These are phyloP conservation scores for Lates calcarifer DNA, from an alignment of 2,113 vertebrate genomes.

Conservation along the genomic window DNA sequence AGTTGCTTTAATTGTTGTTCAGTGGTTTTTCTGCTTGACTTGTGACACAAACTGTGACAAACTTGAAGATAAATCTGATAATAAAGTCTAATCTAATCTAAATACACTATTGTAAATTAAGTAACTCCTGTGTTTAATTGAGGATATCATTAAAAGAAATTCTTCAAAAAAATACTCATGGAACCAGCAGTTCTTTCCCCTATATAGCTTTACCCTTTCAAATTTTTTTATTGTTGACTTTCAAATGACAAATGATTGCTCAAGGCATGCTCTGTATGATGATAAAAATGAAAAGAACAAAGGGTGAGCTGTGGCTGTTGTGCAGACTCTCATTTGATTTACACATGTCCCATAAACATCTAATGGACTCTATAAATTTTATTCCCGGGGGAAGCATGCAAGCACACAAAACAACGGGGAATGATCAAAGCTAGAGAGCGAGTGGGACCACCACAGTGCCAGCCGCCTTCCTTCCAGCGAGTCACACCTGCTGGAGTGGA, in stretches of 20 bases:
- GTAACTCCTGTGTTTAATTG: neutral
- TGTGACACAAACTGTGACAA: too few species aligned
- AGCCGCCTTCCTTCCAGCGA: slow-evolving; percentile 40
- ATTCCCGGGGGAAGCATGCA: slow-evolving; percentile 36
- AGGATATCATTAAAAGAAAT: neutral
- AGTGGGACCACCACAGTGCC: slow-evolving; percentile 51
- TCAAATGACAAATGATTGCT: slow-evolving; percentile 30
- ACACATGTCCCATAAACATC: slow-evolving; percentile 72
- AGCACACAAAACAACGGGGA: slow-evolving; percentile 12
- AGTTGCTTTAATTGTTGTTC: too few species aligned
- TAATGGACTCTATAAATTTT: slow-evolving; percentile 73
- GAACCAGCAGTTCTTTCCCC: neutral
- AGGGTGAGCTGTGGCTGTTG: slow-evolving; percentile 52
- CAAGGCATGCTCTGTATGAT: neutral
- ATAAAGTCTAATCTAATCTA: too few species aligned
- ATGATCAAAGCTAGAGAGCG: slow-evolving; percentile 62
- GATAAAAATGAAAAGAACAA: slow-evolving; percentile 62
- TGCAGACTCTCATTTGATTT: slow-evolving; percentile 69
- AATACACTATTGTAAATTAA: neutral
- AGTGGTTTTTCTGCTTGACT: too few species aligned
- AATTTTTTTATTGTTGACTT: slow-evolving; percentile 30
- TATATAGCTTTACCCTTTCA: neutral
- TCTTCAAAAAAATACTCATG: neutral
- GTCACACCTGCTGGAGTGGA: slow-evolving; percentile 70
- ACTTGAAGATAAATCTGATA: too few species aligned